Base-by-base conservation (phyloP, 2,113 vertebrate species). In the Coturnix japonica region DNA sequence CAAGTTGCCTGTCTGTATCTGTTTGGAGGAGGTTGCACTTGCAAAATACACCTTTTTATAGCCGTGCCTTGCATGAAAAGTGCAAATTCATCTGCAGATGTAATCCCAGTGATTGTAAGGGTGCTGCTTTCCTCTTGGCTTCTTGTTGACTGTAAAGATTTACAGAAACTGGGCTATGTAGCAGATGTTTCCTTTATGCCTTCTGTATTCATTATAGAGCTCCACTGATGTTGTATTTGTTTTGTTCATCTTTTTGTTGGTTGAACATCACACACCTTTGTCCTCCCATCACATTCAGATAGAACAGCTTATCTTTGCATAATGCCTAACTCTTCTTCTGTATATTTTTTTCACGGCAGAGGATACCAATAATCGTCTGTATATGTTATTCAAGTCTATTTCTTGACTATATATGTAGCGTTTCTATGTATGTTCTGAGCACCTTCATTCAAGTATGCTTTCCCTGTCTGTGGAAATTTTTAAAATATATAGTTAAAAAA, bases 131-230 rank as follows among this genome's bases (percentile, higher is more conserved):
- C 77, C 30, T 72, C 13, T 81, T 86, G 53, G 35, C 61, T 77
- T 91, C 73, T 84, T 87, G 35, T n/a, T 75, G n/a, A 35, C 22
- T 84, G 20, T 81, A 60, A 86, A 70, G 63, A 43, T 56, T 77
- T 30, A 56, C 31, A n/a, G 57, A 65, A 14, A 14, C 28, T 57
- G 65, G 81, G 71, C 61, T 85, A 28, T 1, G 0, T 67, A 72
- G 75, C 70, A 94, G 91, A 13, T 85, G 69, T 71, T 94, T 77
- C 44, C 43, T 23, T 91, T 84, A 71, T 86, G 25, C 33, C 78
- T 90, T 83, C 43, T 57, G 10, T 90, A 12, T 75, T 92, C 6
- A 6, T 92, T 74, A 53, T 41, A 19, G 19, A 84, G 43, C 65
- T 5, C 3, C 15, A 81, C 61, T 60, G 56, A 83, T 15, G 46